Conservation (phyloP, 2,888 invertebrate species). For the Rotaria magnacalcarata region DNA sequence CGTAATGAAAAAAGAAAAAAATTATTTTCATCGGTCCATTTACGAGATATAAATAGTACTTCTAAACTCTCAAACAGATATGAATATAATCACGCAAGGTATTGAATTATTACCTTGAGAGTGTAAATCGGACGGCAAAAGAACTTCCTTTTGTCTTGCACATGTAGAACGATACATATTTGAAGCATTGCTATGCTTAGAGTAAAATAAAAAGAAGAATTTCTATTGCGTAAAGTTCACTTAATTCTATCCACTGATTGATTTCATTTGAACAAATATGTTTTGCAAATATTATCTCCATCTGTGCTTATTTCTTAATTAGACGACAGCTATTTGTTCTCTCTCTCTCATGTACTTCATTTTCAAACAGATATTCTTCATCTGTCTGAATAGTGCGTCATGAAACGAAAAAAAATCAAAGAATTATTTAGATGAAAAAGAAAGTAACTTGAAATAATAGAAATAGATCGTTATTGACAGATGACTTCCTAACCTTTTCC, state of each 20-base stretch:
- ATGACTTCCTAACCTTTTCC: background rate
- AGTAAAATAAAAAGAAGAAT: background rate
- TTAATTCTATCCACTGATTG: background rate
- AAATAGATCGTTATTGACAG: background rate
- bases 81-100: too few relatives aligned
- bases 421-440: too few relatives aligned
- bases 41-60: too few relatives aligned
- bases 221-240: background rate
- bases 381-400: background rate
- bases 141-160: background rate
- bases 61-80: too few relatives aligned
- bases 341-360: background rate
- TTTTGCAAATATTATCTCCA: background rate
- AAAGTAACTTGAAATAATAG: too few relatives aligned
- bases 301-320: background rate
- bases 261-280: background rate
- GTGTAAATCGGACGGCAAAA: background rate
- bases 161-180: background rate
- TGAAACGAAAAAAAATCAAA: too few relatives aligned
- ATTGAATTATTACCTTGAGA: background rate
- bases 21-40: too few relatives aligned
- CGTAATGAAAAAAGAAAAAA: too few relatives aligned
- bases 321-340: background rate
- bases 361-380: background rate
- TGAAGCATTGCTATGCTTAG: background rate